These are phyloP conservation scores for Trichogramma dendrolimi DNA, from an alignment of 2,888 invertebrate genomes.

Conservation along the genomic window DNA sequence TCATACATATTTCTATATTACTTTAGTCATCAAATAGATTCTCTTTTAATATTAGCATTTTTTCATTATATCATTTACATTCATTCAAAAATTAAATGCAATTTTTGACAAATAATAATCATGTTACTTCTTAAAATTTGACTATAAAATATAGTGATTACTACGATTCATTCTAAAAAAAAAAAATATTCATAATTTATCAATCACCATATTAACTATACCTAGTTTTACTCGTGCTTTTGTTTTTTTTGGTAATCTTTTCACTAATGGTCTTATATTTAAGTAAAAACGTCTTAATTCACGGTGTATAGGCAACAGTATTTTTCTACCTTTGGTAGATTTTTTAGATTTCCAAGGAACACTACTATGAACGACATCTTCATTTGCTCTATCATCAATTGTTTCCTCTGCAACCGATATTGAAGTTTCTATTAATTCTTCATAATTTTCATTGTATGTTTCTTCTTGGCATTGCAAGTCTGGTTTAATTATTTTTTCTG, in stretches of 20 bases:
- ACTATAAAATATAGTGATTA: neutral
- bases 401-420: conserved; percentile 26
- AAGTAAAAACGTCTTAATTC: conserved; percentile 44
- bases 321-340: conserved; percentile 39
- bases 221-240: conserved; percentile 46
- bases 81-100: no score
- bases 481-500: conserved; percentile 1
- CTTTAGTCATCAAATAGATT: no score
- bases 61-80: no score
- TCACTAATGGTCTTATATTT: conserved; percentile 46
- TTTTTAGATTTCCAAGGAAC: conserved; percentile 19
- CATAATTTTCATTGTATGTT: conserved; percentile 6
- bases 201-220: conserved; percentile 49
- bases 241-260: conserved; percentile 44
- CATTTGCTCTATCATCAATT: conserved; percentile 23
- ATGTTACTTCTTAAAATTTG: neutral
- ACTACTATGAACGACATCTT: no score
- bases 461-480: no score
- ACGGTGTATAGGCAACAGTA: conserved; percentile 45
- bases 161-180: neutral
- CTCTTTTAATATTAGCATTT: no score
- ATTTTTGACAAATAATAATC: no score
- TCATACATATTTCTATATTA: no score
- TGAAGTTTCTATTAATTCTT: conserved; percentile 29
- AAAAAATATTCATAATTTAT: conserved; percentile 40